Base-by-base conservation (phyloP, 2,888 invertebrate species). In the Aethes cnicana region DNA sequence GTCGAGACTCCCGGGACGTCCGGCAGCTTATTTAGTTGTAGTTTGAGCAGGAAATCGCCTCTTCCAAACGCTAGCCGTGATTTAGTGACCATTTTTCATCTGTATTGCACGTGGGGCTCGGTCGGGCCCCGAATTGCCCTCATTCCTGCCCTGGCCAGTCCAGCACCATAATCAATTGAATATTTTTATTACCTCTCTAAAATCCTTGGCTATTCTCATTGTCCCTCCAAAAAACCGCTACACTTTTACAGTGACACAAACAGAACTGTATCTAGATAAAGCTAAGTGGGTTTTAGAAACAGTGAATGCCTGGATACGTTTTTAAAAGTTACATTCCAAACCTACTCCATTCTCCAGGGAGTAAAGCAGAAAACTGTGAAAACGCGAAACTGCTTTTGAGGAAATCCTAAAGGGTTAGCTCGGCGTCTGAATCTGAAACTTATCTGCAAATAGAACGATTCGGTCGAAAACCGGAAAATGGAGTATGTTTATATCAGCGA, bases 61-160 rank as follows among this genome's bases (percentile, higher is more conserved):
- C 52, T 54, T 55, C 47, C 62, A 39, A 46, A 39, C 65, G 69
- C 63, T 62, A 59, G 61, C 61, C 62, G 71, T 79, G 80, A 83
- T 81, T 81, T 81, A 82, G 68, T 61, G 70, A 63, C 68, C 66
- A 75, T 81, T 77, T 81, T 72, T 81, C 80, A 77, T 77, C 67
- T 67, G 69, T 73, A 74, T 68, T 71, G 73, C 74, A 78, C 70
- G 69, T 71, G 70, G 66, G 60, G 68, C 62, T 54, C 62, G 54
- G 54, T 53, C 55, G 58, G 54, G 50, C 61, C 60, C 61, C 57
- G 65, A 60, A 63, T 62, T 64, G 60, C 59, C 58, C 62, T 59
- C 59, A 56, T 33, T 55, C 49, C 52, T 52, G 28, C 12, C 57
- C 58, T 52, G 28, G 18, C 57, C 58, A 58, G 58, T 54, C 59